phyloP scores from a whole-genome alignment of 2,888 invertebrate genomes.

The Micropterix aruncella region DNA sequence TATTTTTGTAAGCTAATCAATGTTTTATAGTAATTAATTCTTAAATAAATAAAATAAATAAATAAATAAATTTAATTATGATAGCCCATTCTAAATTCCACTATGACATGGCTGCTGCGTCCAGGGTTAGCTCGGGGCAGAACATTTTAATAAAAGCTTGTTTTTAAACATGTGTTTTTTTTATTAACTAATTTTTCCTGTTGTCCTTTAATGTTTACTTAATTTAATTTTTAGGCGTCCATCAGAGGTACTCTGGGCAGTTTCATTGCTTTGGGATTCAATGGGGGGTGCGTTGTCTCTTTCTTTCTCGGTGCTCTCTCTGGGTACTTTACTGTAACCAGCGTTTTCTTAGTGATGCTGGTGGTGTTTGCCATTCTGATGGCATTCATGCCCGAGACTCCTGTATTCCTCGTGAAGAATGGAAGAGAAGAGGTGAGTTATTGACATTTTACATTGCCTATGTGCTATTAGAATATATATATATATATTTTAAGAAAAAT shows the following conservation, averaged over 20 bases:
- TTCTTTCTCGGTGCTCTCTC: slow-evolving; percentile 26
- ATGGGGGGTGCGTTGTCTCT: slow-evolving; percentile 24
- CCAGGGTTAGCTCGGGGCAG: no score
- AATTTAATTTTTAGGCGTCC: no score
- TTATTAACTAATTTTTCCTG: no score
- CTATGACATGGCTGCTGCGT: no score
- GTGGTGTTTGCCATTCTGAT: slow-evolving; percentile 24
- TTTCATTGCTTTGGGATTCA: slow-evolving; percentile 31
- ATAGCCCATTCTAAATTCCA: no score
- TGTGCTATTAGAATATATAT: background rate
- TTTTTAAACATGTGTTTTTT: no score
- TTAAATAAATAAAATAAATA: no score
- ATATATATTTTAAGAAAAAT: background rate
- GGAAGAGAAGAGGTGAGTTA: slow-evolving; percentile 20
- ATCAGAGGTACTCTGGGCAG: slow-evolving; percentile 38
- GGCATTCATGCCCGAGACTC: slow-evolving; percentile 39
- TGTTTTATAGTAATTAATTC: no score
- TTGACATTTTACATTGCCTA: background rate
- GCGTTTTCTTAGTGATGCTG: slow-evolving; percentile 22
- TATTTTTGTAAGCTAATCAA: no score
- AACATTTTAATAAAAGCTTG: no score
- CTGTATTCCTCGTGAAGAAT: slow-evolving; percentile 25
- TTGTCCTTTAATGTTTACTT: no score
- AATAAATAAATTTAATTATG: no score
- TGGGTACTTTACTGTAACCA: slow-evolving; percentile 27